Conservation (phyloP, 1,140 invertebrate genomes). For the Conus betulinus region DNA sequence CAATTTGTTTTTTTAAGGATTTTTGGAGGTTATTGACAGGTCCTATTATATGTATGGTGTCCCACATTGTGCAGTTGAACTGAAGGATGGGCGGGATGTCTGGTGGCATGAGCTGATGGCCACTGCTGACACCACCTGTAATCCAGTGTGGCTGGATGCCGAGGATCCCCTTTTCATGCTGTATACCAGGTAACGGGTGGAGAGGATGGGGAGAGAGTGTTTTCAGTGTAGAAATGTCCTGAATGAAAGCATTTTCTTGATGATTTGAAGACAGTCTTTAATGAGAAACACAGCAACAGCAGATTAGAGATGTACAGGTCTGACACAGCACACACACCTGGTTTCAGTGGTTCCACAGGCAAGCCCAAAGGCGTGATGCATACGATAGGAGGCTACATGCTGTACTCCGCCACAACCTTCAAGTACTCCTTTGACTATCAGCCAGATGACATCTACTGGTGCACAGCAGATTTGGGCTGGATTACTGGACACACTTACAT, state of each 20-base stretch:
- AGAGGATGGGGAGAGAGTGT: too few species aligned
- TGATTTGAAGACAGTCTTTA: too few species aligned
- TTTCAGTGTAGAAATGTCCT: too few species aligned
- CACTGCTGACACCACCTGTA: slow-evolving; percentile 79
- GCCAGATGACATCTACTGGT: slow-evolving; percentile 94
- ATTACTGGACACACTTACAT: slow-evolving; percentile 98
- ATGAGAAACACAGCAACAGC: too few species aligned
- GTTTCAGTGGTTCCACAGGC: slow-evolving; percentile 91
- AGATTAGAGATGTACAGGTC: too few species aligned
- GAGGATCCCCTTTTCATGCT: slow-evolving; percentile 98
- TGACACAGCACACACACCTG: too few species aligned
- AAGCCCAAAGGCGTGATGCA: slow-evolving; percentile 98
- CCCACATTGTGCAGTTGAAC: slow-evolving; percentile 61
- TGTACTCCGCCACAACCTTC: slow-evolving; percentile 82
- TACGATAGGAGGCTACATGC: slow-evolving; percentile 93
- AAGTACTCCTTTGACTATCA: slow-evolving; percentile 95
- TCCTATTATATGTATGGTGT: too few species aligned
- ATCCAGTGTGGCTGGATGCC: slow-evolving; percentile 94
- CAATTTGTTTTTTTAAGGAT: too few species aligned
- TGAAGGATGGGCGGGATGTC: slow-evolving; percentile 87
- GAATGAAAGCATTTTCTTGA: too few species aligned
- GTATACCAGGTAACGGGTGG: slow-evolving; percentile 87
- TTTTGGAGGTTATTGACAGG: too few species aligned
- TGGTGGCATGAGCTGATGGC: slow-evolving; percentile 95
- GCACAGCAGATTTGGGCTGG: slow-evolving; percentile 99